Percentiles rank a stretch among this genome's conserved stretches.
These are phyloP conservation scores for Apodemia hepburni DNA, from an alignment of 2,888 invertebrate genomes.

Conservation along the genomic window DNA sequence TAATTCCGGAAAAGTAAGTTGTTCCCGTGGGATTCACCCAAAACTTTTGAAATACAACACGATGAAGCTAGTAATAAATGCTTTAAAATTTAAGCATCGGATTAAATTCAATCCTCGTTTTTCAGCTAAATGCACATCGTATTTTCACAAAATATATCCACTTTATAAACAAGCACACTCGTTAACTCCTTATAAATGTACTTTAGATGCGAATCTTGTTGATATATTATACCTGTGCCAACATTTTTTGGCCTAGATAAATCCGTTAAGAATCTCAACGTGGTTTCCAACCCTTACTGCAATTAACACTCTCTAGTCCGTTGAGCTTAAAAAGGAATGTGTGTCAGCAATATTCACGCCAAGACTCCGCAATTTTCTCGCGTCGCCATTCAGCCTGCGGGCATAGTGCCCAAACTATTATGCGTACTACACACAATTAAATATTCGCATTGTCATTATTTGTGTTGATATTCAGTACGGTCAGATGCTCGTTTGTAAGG, in stretches of 20 bases:
- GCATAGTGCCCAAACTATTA: conserved; percentile 41
- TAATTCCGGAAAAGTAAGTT: too few species aligned
- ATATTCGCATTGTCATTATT: conserved; percentile 24
- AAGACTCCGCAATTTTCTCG: conserved; percentile 37
- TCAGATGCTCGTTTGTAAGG: conserved; percentile 18
- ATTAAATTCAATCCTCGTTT: conserved; percentile 24
- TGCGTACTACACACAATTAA: conserved; percentile 30
- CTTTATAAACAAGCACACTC: conserved; percentile 28
- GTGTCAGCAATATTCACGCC: conserved; percentile 47
- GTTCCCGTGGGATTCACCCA: too few species aligned
- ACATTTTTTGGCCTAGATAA: conserved; percentile 42
- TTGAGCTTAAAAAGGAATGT: conserved; percentile 39
- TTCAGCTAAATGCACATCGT: conserved; percentile 40
- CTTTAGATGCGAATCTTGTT: conserved; percentile 32
- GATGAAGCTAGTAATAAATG: too few species aligned
- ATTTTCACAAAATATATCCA: conserved; percentile 30
- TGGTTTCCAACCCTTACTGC: conserved; percentile 37
- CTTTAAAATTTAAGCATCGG: not conserved
- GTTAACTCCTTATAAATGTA: conserved; percentile 29
- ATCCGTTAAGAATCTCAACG: conserved; percentile 39
- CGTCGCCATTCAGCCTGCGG: conserved; percentile 38
- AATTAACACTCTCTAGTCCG: conserved; percentile 45
- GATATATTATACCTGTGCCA: conserved; percentile 36
- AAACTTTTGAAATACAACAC: too few species aligned
- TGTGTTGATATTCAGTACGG: conserved; percentile 16